phyloP scores from a whole-genome alignment of 35 echinoderm and acorn worm genomes.

The Lytechinus variegatus region DNA sequence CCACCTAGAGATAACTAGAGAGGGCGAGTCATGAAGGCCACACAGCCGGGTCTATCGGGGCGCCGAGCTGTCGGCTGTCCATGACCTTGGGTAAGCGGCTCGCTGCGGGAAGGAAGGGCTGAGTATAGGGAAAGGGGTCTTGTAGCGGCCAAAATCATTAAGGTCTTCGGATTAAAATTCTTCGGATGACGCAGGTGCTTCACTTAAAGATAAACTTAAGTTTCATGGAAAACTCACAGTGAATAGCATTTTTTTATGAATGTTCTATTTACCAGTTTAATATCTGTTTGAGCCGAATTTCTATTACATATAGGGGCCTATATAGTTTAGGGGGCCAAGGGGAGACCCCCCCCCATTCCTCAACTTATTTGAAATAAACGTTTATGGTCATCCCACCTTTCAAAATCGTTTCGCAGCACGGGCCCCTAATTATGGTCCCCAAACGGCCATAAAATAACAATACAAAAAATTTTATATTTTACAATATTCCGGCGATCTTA shows the following conservation, averaged over 20 bases:
- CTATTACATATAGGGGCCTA: too few relatives aligned
- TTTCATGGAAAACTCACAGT: background rate
- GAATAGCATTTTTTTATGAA: background rate
- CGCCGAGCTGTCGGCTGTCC: slow-evolving; percentile 48
- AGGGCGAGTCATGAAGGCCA: slow-evolving; percentile 36
- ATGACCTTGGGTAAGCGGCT: slow-evolving; percentile 48
- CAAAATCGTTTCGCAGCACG: too few relatives aligned
- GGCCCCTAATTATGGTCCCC: too few relatives aligned
- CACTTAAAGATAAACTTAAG: background rate
- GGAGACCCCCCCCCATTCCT: too few relatives aligned
- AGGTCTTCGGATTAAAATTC: slow-evolving; percentile 1
- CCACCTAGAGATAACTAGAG: slow-evolving; percentile 32
- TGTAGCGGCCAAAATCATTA: background rate
- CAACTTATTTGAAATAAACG: too few relatives aligned
- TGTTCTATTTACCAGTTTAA: background rate
- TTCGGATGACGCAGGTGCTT: background rate
- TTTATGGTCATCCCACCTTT: too few relatives aligned
- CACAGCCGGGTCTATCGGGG: slow-evolving; percentile 51
- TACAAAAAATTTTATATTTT: too few relatives aligned
- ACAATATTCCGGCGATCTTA: too few relatives aligned
- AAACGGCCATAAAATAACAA: too few relatives aligned
- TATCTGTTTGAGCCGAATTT: too few relatives aligned
- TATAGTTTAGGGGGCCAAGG: too few relatives aligned
- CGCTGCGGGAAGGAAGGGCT: slow-evolving; percentile 35
- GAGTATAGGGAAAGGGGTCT: background rate